These are phyloP conservation scores for Andinoacara biseriatus DNA, from an alignment of 2,113 vertebrate species.

Conservation along the genomic window DNA sequence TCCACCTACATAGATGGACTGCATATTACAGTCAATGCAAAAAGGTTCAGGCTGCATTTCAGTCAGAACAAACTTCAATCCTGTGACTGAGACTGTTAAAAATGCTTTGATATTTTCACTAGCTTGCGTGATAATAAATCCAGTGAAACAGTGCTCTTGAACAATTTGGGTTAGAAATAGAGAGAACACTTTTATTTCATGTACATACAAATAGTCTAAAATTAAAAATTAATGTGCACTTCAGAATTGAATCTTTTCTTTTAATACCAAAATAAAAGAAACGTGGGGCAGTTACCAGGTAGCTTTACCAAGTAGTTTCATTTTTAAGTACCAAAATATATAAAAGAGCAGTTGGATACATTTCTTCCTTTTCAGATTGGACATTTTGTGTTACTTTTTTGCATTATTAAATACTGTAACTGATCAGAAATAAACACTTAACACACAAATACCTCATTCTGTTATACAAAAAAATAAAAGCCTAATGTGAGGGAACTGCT, in stretches of 20 bases:
- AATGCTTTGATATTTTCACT: neutral
- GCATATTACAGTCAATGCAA: fast-evolving
- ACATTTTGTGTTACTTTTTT: neutral
- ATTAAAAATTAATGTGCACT: neutral
- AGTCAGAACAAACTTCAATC: neutral
- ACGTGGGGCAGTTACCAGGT: too few relatives aligned
- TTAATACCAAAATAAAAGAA: too few relatives aligned
- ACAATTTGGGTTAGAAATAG: too few relatives aligned
- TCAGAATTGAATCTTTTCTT: neutral
- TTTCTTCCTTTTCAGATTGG: too few relatives aligned
- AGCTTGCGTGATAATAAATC: neutral
- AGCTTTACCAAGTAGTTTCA: too few relatives aligned
- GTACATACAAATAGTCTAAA: neutral
- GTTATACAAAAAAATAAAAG: neutral
- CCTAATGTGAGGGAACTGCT: neutral
- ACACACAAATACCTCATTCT: neutral
- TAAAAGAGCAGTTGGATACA: too few relatives aligned
- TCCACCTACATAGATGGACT: too few relatives aligned
- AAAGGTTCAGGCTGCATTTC: neutral
- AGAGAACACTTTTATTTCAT: neutral
- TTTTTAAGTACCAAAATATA: too few relatives aligned
- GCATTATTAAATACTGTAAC: neutral
- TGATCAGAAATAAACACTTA: neutral
- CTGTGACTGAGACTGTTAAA: neutral
- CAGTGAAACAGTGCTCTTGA: neutral